Base-by-base conservation (phyloP, 2,797 vertebrate species). In the Cirrhinus mrigala region DNA sequence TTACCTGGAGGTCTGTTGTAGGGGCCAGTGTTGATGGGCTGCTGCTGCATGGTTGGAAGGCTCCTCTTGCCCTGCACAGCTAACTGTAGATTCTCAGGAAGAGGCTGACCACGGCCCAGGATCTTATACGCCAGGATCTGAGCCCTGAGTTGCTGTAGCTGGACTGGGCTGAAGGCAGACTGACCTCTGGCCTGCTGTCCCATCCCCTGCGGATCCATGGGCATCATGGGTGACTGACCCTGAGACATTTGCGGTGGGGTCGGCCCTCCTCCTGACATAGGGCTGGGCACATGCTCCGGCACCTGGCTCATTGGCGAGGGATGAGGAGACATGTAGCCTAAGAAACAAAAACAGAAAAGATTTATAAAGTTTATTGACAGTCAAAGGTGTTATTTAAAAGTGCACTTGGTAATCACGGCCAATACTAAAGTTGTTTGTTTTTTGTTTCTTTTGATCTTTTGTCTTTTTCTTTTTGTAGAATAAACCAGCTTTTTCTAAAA, bases 121-220 rank as follows among this genome's bases (percentile, higher is more conserved):
- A 99, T 98, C 93, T 99, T 99, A 89, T 99, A 99, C 73, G 98
- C 98, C 71, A 99, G 93, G 91, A 99, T 99, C 92, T 99, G 98
- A 91, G 98, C 98, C 80, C 98, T 94, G 15, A 99, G 96, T 92
- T 99, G 98, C 94, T 99, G 98, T 86, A 99, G 94, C 90, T 99
- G 98, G 69, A 98, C 94, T 0, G 97, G 96, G 87, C 97, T 99
- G 90, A 99, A 99, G 78, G 98, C 95, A 4, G 98, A 98, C 73
- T 97, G 97, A 4, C 97, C 97, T 70, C 98, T 95, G 8, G 89
- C 96, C 87, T 96, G 95, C 44, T 97, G 98, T 86, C 90, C 96
- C 95, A 98, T 97, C 40, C 94, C 95, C 90, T 98, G 98, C 2
- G 96, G 94, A 44, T 99, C 98, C 90, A 96, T 96, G 3, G 95